Evolutionary conservation across 1,140 invertebrate genomes (phyloP).

Genomic region (Hirudo medicinalis): DNA sequence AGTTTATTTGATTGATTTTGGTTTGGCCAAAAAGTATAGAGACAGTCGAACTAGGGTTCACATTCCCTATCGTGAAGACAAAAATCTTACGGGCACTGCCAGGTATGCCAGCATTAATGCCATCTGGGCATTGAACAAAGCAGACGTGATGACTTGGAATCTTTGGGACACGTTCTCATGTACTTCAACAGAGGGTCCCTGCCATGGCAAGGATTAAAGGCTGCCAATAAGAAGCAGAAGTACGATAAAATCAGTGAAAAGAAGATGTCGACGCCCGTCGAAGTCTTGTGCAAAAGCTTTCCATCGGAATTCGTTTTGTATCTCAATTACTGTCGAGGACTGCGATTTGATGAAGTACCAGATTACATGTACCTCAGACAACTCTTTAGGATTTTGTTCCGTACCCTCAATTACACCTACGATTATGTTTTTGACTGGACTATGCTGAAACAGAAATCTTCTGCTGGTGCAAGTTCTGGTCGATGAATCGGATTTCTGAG

Average conservation of each 20-base stretch:
- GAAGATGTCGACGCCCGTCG: slow-evolving; percentile 90
- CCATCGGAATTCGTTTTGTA: slow-evolving; percentile 96
- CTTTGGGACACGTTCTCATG: slow-evolving; percentile 88
- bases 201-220: slow-evolving; percentile 78
- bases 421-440: slow-evolving; percentile 99
- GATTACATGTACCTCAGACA: slow-evolving; percentile 97
- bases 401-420: slow-evolving; percentile 96
- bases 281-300: slow-evolving; percentile 84
- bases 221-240: slow-evolving; percentile 87
- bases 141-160: slow-evolving; percentile 89
- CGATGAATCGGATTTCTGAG: background rate
- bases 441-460: slow-evolving; percentile 80
- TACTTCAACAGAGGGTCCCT: slow-evolving; percentile 80
- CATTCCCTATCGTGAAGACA: slow-evolving; percentile 48
- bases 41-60: slow-evolving; percentile 72
- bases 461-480: slow-evolving; percentile 24
- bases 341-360: slow-evolving; percentile 87
- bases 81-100: slow-evolving; percentile 25
- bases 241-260: slow-evolving; percentile 95
- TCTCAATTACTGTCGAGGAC: slow-evolving; percentile 85
- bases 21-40: slow-evolving; percentile 24
- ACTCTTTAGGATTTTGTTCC: slow-evolving; percentile 93
- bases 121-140: slow-evolving; percentile 63
- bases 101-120: slow-evolving; percentile 57
- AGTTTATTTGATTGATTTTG: slow-evolving; percentile 33